Base-by-base conservation (phyloP, 2,113 vertebrate species). In the Hucho hucho region DNA sequence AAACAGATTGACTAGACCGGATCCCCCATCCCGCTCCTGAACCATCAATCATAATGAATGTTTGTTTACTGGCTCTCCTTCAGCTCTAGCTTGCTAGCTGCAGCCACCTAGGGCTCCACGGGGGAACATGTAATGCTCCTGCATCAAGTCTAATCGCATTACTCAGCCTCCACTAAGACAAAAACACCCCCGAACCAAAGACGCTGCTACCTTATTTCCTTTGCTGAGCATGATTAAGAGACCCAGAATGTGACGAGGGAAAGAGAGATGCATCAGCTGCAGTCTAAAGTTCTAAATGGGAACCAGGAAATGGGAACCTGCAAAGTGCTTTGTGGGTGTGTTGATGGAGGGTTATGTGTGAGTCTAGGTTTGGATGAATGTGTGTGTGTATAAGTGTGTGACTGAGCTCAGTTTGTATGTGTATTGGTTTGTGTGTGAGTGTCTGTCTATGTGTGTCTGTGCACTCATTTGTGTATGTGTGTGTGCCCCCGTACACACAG, bases 101-200 rank as follows among this genome's bases (percentile, higher is more conserved):
- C 11, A 22, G 24, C 24, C 32, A 12, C n/a, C 75, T 20, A 59
- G 78, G 70, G 81, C 73, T 84, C 81, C 81, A 78, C 29, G 16
- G 79, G 77, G 68, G 26, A 83, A 83, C 80, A 73, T 66, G 70
- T 77, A 72, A 65, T 74, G 67, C 79, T 82, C 69, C 71, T 69
- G 78, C 84, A 76, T 64, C 75, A 77, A 79, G 79, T 71, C 75
- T 89, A 91, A 88, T 90, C 83, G 74, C 77, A 79, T 89, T 91
- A 88, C 73, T 75, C 76, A 72, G 82, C 82, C 79, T 73, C 78
- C 73, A 82, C 75, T 78, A 79, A 87, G 84, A 89, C 73, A 83
- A 87, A 80, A 76, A 67, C n/a, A 26, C 6, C 75, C 43, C 61
- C 71, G 53, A 69, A n/a, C 29, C 37, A 58, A 32, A 61, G 77